phyloP scores from a whole-genome alignment of 37 sponge, comb jelly and placozoan species.

The Tethya wilhelma region DNA sequence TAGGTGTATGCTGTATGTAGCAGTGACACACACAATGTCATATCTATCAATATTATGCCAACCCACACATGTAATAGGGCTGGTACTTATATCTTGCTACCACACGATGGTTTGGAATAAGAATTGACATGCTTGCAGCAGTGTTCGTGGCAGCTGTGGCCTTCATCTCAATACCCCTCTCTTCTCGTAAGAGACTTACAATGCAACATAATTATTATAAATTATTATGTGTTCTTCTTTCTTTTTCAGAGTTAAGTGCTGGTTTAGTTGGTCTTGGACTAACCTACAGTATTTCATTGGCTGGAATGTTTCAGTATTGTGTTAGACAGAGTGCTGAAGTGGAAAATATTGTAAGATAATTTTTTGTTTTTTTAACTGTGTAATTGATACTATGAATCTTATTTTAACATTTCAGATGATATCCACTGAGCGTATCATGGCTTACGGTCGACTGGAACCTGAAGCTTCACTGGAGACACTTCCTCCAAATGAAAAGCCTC shows the following conservation, averaged over 20 bases:
- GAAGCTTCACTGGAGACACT: conserved; percentile 68
- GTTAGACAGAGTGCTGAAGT: conserved; percentile 82
- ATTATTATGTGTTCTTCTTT: too few species aligned
- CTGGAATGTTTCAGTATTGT: conserved; percentile 81
- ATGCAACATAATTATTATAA: not conserved
- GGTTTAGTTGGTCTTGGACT: conserved; percentile 74
- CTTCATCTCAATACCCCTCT: conserved; percentile 47
- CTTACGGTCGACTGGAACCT: conserved; percentile 56
- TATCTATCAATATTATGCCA: too few species aligned
- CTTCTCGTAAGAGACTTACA: conserved; percentile 15
- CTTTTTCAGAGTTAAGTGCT: not conserved
- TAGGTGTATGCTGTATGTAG: not conserved
- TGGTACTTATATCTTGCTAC: conserved; percentile 69
- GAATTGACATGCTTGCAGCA: conserved; percentile 59
- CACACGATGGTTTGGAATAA: conserved; percentile 74
- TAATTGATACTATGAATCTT: not conserved
- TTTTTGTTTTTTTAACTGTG: not conserved
- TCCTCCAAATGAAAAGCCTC: conserved; percentile 47
- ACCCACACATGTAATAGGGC: too few species aligned
- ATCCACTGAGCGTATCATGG: conserved; percentile 80
- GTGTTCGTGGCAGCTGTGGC: conserved; percentile 55
- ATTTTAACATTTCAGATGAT: conserved; percentile 60
- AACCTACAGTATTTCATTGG: conserved; percentile 69
- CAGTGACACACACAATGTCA: too few species aligned
- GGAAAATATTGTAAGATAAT: conserved; percentile 67